Base-by-base conservation (phyloP, 1,140 invertebrate genomes). In the Orchesella cincta region DNA sequence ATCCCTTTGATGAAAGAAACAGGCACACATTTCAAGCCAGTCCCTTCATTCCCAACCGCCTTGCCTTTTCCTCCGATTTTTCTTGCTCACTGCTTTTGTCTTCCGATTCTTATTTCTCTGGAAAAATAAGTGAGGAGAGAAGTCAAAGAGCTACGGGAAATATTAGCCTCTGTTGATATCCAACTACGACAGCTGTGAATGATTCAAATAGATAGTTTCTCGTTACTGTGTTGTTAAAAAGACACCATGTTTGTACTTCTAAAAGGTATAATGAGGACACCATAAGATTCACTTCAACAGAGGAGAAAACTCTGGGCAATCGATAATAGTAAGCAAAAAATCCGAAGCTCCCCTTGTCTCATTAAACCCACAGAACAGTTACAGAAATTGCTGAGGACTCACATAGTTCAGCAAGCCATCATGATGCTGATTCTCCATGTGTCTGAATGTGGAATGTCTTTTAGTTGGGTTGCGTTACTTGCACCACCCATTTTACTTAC, bases 1-100 rank as follows among this genome's bases (percentile, higher is more conserved):
- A 75, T 75, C 74, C 74, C 54, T 75, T 67, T 75, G 74, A 75
- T 75, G 74, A 75, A 75, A 35, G 74, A 75, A 62, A 75, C 57
- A 62, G 52, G 35, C 51, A n/a, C 46, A 74, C 62, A 67, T 5
- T 62, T 14, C 12, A 12, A 62, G 8, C 26, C 12, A 28, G 1
- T 33, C 31, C 31, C 31, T 67, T 33, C 52, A 57, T 29, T 67
- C 33, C 29, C 31, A 29, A 33, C 31, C 62, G 31, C 33, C 62
- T 31, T 31, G 23, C 31, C 31, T 33, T 33, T 67, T 23, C 2
- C 52, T 57, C 23, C 31, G 62, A 67, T 67, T 31, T 67, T 33
- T 67, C 62, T 67, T 67, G 26, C 14, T 67, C 26, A 14, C 33
- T 67, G 2, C 28, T 8, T 67, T 67, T n/a, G 8, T 8, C 8